phyloP scores from a whole-genome alignment of 2,113 vertebrate genomes.

The Taxidea taxus region DNA sequence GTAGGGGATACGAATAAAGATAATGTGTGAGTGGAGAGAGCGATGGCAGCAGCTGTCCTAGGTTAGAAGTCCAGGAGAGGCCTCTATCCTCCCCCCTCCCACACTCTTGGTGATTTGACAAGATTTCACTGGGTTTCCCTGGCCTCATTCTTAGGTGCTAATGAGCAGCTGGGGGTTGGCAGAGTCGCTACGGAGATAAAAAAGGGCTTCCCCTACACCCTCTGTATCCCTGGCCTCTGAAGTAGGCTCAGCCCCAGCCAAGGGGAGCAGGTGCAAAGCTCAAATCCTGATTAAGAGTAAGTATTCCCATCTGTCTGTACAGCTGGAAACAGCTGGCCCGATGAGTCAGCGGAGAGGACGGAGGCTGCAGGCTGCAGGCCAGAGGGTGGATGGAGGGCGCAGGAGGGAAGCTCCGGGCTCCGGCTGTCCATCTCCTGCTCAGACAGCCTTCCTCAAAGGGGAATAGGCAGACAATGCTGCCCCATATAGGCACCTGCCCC shows the following conservation, averaged over 20 bases:
- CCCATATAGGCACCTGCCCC: rapidly evolving
- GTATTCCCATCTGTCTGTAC: neutral
- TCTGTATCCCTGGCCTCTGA: neutral
- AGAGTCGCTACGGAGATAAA: neutral
- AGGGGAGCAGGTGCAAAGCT: conserved; percentile 55
- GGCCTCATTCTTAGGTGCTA: neutral
- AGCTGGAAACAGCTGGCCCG: conserved; percentile 40
- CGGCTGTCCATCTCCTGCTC: neutral
- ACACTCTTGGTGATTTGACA: neutral
- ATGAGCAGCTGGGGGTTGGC: neutral
- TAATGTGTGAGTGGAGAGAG: rapidly evolving
- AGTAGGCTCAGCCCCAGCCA: neutral
- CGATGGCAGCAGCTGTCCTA: neutral
- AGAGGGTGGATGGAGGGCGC: rapidly evolving
- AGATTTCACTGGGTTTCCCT: neutral
- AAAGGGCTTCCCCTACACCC: neutral
- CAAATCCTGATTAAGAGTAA: neutral
- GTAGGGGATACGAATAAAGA: neutral
- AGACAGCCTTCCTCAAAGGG: neutral
- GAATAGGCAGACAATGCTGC: neutral
- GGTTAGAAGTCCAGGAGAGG: neutral
- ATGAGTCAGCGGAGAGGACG: neutral
- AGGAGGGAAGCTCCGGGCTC: neutral
- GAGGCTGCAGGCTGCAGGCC: neutral
- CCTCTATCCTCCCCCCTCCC: neutral